Evolutionary conservation across 2,888 invertebrate genomes (phyloP), one percentile per base, ranked within the genome.

Genomic region (Lepidocyrtinus sp.): DNA sequence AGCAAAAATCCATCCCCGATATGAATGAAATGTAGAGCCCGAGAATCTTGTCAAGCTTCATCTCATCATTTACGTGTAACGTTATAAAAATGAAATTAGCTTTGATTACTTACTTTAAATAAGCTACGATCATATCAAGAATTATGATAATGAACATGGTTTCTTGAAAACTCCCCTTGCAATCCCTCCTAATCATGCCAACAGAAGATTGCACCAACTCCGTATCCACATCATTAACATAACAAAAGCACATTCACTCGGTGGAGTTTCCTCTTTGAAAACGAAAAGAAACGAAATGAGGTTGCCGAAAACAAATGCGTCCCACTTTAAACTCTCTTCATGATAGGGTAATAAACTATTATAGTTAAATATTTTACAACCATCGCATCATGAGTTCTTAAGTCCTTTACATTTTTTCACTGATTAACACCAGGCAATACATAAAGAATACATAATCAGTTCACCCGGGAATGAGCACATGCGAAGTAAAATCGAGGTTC

Each of bases 231-330:
- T 36, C 36, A 36, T 36, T 36, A 36, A 36, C 36, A 36, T 36
- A 36, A 36, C 36, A 36, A 36, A 36, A 36, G 36, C 36, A 36
- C 36, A 36, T 36, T 36, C 36, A 36, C 36, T 36, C 36, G 5
- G 5, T 7, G 5, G 5, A 5, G 12, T 36, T 36, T 36, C 36
- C 36, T 36, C 36, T 36, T 36, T 36, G 12, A 36, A 36, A 36
- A 36, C 36, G 36, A 36, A 36, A 36, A 36, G 5, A 69, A 69
- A 22, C 25, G 59, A 68, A 75, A 59, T 75, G 74, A 68, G 74
- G 74, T 59, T 68, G 61, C 74, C 59, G 74, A 75, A 75, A 75
- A 67, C 67, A 67, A 75, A 75, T 36, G 36, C 45, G 74, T 67
- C 61, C 74, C 25, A 75, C 67, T 75, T 75, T 24, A 63, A 62